Evolutionary conservation across 2,888 invertebrate genomes (phyloP).

Genomic region (Lasioglossum malachurum): DNA sequence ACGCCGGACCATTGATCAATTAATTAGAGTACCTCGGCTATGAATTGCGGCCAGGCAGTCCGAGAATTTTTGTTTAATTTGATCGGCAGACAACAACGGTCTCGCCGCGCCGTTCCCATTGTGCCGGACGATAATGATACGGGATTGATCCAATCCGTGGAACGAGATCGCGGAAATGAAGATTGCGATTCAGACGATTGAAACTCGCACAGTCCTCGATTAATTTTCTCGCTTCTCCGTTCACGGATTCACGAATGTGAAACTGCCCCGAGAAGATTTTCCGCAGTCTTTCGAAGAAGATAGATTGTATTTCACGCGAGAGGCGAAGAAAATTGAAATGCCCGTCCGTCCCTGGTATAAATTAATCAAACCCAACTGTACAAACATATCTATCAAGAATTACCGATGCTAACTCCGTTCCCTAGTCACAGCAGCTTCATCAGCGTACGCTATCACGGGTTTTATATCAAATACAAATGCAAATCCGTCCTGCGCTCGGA

Average conservation of each 20-base stretch:
- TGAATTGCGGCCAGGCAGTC: no score
- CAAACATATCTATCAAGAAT: constrained; percentile 13
- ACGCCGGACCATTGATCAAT: background rate
- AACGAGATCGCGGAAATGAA: background rate
- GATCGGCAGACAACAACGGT: background rate
- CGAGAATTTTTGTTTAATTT: constrained; percentile 11
- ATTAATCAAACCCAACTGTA: background rate
- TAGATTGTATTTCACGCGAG: background rate
- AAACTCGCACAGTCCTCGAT: background rate
- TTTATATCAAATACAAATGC: constrained; percentile 42
- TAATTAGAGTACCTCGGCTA: background rate
- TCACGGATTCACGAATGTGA: background rate
- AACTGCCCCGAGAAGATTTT: background rate
- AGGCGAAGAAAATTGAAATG: background rate
- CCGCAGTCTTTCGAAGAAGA: background rate
- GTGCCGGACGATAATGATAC: background rate
- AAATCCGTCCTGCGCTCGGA: background rate
- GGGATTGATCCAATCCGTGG: background rate
- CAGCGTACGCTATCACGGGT: background rate
- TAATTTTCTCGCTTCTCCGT: background rate
- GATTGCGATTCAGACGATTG: background rate
- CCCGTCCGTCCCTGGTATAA: background rate
- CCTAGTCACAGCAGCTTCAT: background rate
- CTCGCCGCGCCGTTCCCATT: background rate
- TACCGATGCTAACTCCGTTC: background rate